These are phyloP conservation scores for Oreortyx pictus DNA, from an alignment of 2,797 vertebrate genomes.

Conservation along the genomic window DNA sequence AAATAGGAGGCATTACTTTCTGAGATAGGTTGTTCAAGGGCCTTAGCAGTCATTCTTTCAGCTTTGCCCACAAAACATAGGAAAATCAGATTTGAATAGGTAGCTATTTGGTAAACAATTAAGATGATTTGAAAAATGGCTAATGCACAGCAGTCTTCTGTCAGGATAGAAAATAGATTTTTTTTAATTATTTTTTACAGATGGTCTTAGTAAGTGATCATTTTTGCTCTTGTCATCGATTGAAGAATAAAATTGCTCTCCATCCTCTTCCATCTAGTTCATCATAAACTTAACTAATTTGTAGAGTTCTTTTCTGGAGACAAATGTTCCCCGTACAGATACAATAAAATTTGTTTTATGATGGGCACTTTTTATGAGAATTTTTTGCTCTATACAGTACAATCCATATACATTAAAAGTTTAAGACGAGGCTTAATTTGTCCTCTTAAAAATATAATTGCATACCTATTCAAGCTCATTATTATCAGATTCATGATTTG, in stretches of 20 bases:
- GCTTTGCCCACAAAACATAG: background rate
- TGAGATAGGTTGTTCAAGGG: background rate
- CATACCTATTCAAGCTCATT: background rate
- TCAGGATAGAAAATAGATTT: background rate
- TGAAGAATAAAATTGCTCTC: background rate
- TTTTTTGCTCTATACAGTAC: background rate
- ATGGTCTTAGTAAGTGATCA: background rate
- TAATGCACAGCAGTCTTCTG: background rate
- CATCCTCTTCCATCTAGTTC: background rate
- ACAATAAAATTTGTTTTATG: background rate
- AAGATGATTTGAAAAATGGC: background rate
- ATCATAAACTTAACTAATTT: background rate
- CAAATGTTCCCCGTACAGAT: background rate
- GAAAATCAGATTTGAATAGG: background rate
- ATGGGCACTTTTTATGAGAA: background rate
- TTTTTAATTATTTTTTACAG: background rate
- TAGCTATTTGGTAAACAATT: background rate
- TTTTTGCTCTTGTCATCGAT: background rate
- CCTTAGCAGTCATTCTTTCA: background rate
- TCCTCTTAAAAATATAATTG: slow-evolving; percentile 22
- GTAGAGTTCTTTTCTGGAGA: background rate
- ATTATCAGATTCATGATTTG: background rate
- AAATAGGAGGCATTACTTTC: too few relatives aligned
- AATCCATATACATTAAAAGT: slow-evolving; percentile 35
- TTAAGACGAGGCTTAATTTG: slow-evolving; percentile 5